Percentiles rank a stretch among this genome's conserved stretches.
Conservation (phyloP, 2,797 vertebrate species). For the Sebastes variabilis region DNA sequence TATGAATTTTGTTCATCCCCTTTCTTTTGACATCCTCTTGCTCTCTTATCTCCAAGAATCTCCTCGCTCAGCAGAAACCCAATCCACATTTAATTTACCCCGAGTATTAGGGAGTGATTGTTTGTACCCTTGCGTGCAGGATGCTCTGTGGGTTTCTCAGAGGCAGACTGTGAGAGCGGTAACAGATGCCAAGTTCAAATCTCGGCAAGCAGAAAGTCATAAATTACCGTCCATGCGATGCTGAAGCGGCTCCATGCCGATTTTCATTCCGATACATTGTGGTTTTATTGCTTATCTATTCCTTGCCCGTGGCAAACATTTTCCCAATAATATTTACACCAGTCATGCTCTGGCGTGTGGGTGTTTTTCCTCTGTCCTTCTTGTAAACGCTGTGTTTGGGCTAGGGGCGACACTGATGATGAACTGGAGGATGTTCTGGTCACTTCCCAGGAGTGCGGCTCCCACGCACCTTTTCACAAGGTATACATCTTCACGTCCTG, state of each 20-base stretch:
- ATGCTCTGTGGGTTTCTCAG: constrained; percentile 49
- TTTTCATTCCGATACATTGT: constrained; percentile 58
- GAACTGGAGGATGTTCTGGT: constrained; percentile 15
- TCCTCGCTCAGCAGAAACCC: constrained; percentile 39
- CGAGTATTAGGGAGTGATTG: constrained; percentile 44
- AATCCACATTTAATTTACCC: constrained; percentile 47
- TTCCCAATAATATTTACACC: constrained; percentile 63
- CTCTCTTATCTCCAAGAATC: constrained; percentile 36
- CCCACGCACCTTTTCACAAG: background rate
- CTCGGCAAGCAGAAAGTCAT: constrained; percentile 59
- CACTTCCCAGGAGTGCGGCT: constrained; percentile 6
- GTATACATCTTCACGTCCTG: background rate
- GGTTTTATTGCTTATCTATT: constrained; percentile 70
- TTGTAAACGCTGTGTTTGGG: constrained; percentile 46
- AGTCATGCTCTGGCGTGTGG: constrained; percentile 37
- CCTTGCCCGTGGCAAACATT: constrained; percentile 59
- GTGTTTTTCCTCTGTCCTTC: constrained; percentile 39
- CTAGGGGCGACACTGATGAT: constrained; percentile 26
- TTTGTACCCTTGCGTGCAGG: constrained; percentile 59
- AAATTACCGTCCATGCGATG: constrained; percentile 58
- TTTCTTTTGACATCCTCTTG: constrained; percentile 6
- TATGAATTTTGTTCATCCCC: background rate
- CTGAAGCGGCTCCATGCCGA: constrained; percentile 48
- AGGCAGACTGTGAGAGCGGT: constrained; percentile 34
- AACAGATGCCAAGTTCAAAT: constrained; percentile 57